Conservation (phyloP, 2,113 vertebrate genomes). For the Odocoileus virginianus region DNA sequence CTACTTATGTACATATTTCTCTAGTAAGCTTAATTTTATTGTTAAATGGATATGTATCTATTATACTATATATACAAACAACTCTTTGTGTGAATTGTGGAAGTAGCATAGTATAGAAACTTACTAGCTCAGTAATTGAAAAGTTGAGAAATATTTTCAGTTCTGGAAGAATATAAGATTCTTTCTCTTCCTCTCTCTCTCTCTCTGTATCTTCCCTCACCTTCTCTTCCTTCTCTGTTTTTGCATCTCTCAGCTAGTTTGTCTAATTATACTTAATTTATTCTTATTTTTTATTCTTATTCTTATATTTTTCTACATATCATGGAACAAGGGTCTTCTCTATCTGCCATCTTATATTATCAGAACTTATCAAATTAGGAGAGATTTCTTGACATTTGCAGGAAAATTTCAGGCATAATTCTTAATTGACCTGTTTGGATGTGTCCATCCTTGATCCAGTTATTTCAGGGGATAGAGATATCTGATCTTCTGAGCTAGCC, state of each 20-base stretch:
- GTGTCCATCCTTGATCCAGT: background rate
- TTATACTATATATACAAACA: background rate
- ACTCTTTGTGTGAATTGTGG: background rate
- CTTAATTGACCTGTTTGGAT: background rate
- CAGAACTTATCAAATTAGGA: background rate
- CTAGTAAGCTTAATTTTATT: background rate
- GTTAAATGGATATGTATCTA: background rate
- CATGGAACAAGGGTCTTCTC: background rate
- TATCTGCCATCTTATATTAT: background rate
- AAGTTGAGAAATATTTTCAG: background rate
- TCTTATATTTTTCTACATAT: background rate
- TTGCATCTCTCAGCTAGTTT: background rate
- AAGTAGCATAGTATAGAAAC: background rate
- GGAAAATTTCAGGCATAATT: background rate
- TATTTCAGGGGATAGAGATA: background rate
- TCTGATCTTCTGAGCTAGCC: background rate
- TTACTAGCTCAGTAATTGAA: background rate
- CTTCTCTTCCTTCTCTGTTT: background rate
- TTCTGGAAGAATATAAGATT: background rate
- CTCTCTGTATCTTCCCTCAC: fast-evolving
- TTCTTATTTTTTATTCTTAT: conserved; percentile 9
- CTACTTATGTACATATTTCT: background rate
- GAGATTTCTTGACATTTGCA: background rate
- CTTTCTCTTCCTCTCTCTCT: fast-evolving
- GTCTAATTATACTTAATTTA: background rate